Base-by-base conservation (phyloP, 2,797 vertebrate genomes). In the Lepidocolaptes lacrymiger region DNA sequence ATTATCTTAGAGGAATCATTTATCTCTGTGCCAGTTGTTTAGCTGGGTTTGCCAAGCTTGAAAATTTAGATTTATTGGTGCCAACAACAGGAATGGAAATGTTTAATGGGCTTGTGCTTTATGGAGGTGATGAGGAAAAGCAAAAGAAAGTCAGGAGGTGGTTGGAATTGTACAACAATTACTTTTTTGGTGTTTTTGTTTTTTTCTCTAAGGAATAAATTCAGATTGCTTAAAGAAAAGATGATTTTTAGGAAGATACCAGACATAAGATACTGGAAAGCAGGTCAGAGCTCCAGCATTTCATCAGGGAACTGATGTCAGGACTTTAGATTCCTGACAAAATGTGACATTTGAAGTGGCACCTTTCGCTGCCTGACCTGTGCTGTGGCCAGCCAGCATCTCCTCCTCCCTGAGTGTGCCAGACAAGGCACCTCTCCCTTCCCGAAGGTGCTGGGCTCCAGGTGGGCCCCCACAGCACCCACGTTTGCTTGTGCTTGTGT, bases 31-130 rank as follows among this genome's bases (percentile, higher is more conserved):
- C 97, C 96, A 95, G 86, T 96, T 95, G 93, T 96, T 97, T 97
- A 97, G 85, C 88, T 49, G 73, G 58, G 88, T 94, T 97, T 97
- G 95, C 97, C 95, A 95, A 89, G 97, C 96, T 97, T 94, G 97
- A 97, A 98, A 97, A 98, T 97, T 97, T 96, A 98, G 97, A 98
- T 98, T 98, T 97, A 98, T 97, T 96, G 95, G 89, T 96, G 95
- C 96, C 97, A 97, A 83, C 97, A 97, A 92, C 90, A 89, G 89
- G 71, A 95, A 95, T 80, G 89, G 94, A 96, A 91, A 78, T 82
- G 77, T 97, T 97, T 97, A 97, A 97, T 93, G 88, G 92, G 91
- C 61, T 96, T 64, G 64, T 68, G 88, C 49, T 95, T 85, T 90
- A 61, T 79, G 89, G 96, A 97, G 94, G 96, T 85, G 92, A 46